A percentile compares a stretch with the other conserved stretches of the same genome.
Conservation (phyloP, 1,140 invertebrate species). For the Zaprionus tsacasi region DNA sequence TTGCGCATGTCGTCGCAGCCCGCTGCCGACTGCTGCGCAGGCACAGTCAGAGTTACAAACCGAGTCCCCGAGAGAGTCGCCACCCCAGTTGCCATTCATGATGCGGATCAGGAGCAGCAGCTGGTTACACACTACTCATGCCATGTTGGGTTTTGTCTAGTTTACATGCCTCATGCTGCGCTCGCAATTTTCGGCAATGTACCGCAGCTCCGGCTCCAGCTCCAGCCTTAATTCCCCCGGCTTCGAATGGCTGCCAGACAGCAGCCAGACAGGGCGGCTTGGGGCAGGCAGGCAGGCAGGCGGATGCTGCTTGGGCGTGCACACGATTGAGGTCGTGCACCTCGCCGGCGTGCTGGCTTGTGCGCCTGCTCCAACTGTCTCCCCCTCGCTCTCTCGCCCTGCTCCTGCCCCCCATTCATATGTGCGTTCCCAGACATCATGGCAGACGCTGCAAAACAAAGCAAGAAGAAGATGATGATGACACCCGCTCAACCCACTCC, state of each 20-base stretch:
- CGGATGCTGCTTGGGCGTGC: constrained; percentile 33
- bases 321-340: constrained; percentile 81
- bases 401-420: constrained; percentile 27
- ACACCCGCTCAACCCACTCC: neutral
- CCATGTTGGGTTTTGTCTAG: constrained; percentile 27
- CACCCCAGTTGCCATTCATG: constrained; percentile 30
- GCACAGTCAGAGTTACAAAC: constrained; percentile 10
- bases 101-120: constrained; percentile 22
- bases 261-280: constrained; percentile 69
- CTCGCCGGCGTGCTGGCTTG: constrained; percentile 56
- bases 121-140: constrained; percentile 34
- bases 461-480: constrained; percentile 27
- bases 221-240: constrained; percentile 30
- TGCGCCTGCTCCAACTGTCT: constrained; percentile 70
- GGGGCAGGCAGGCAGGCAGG: constrained; percentile 55
- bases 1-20: constrained; percentile 80
- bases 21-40: constrained; percentile 43
- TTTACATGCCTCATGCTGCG: constrained; percentile 32
- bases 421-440: constrained; percentile 77
- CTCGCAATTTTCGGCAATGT: constrained; percentile 71
- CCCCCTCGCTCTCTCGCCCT: neutral
- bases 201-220: constrained; percentile 16
- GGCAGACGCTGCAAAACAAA: constrained; percentile 62
- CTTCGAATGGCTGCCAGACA: constrained; percentile 52
- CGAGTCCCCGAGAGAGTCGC: neutral